A percentile compares a stretch with the other conserved stretches of the same genome.
These are phyloP conservation scores for Tubulanus polymorphus DNA, from an alignment of 2,888 invertebrate species.

Conservation along the genomic window DNA sequence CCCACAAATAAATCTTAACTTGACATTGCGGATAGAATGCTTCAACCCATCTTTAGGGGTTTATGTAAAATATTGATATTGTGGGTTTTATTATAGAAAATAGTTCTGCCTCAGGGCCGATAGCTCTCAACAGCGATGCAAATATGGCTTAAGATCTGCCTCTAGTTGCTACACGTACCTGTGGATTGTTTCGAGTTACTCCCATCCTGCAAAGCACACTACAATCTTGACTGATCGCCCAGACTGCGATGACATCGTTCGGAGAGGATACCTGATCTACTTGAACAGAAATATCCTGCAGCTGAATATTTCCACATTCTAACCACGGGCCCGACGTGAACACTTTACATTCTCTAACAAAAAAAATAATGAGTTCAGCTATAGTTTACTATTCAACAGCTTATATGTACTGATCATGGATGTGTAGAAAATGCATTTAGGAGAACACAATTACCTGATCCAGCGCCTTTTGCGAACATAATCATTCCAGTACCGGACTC, in stretches of 20 bases:
- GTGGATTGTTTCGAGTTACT: constrained; percentile 68
- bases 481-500: constrained; percentile 80
- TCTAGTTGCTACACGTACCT: constrained; percentile 58
- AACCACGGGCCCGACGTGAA: constrained; percentile 84
- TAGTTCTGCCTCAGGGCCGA: no score
- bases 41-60: no score
- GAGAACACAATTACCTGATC: constrained; percentile 48
- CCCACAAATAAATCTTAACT: no score
- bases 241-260: constrained; percentile 55
- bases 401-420: neutral
- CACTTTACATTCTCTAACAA: constrained; percentile 72
- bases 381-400: neutral
- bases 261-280: constrained; percentile 52
- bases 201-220: constrained; percentile 79
- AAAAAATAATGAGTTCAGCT: neutral
- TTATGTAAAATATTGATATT: no score
- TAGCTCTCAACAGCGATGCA: neutral
- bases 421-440: neutral
- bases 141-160: neutral
- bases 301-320: constrained; percentile 78
- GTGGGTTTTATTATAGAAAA: no score
- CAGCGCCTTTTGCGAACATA: constrained; percentile 81
- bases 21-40: no score
- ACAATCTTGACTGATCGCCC: constrained; percentile 83
- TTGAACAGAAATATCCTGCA: constrained; percentile 75